phyloP scores from a whole-genome alignment of 2,888 invertebrate species.

The Plagodis pulveraria region DNA sequence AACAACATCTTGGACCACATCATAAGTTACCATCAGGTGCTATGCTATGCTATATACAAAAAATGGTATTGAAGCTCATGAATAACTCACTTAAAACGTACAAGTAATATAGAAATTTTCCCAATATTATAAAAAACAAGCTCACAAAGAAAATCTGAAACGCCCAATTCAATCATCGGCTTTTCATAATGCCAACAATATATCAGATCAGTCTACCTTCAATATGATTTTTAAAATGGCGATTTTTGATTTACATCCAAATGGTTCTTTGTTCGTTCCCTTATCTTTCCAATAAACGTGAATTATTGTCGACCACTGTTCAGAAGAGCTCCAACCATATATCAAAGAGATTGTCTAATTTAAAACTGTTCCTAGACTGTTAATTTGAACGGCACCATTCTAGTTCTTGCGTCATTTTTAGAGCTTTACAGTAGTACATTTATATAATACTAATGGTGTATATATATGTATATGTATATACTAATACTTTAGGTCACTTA shows the following conservation, averaged over 20 bases:
- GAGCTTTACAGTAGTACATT: no score
- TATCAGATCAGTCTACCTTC: slow-evolving; percentile 32
- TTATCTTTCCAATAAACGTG: slow-evolving; percentile 81
- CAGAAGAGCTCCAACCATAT: slow-evolving; percentile 64
- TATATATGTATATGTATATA: no score
- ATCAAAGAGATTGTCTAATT: slow-evolving; percentile 80
- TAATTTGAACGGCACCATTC: slow-evolving; percentile 44
- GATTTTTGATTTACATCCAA: slow-evolving; percentile 67
- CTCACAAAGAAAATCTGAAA: slow-evolving; percentile 3
- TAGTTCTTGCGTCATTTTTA: neutral
- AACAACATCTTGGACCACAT: no score
- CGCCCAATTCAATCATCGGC: slow-evolving; percentile 7
- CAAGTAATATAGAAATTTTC: no score
- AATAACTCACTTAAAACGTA: no score
- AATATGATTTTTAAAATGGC: slow-evolving; percentile 59
- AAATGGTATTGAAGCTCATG: no score
- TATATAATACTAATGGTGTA: no score
- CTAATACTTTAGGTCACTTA: no score
- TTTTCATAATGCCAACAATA: slow-evolving; percentile 13
- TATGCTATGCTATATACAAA: no score
- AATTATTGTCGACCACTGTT: slow-evolving; percentile 72
- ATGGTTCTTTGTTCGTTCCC: slow-evolving; percentile 69
- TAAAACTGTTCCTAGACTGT: slow-evolving; percentile 67
- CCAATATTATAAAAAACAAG: no score
- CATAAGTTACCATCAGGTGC: no score